Evolutionary conservation across 1,140 invertebrate species (phyloP).

Genomic region (Brachionus sp.): DNA sequence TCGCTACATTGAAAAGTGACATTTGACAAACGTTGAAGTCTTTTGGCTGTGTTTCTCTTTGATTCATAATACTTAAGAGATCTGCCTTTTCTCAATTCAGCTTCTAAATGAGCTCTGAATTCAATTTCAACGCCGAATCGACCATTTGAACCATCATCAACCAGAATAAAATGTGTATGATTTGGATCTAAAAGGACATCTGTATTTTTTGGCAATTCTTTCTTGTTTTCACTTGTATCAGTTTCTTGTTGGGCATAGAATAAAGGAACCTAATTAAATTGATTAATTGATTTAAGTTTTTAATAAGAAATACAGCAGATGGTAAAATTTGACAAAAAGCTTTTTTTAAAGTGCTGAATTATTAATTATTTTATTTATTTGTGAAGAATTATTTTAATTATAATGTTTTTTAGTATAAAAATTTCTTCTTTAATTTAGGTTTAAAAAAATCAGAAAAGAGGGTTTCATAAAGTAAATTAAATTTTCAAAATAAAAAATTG

Average conservation of each 20-base stretch:
- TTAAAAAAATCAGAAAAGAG: too few species aligned
- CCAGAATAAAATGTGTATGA: conserved; percentile 61
- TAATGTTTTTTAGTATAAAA: too few species aligned
- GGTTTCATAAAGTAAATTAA: too few species aligned
- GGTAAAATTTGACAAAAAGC: too few species aligned
- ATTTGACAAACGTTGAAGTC: conserved; percentile 73
- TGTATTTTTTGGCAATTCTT: conserved; percentile 11
- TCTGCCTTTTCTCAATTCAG: conserved; percentile 47
- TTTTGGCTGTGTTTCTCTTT: conserved; percentile 67
- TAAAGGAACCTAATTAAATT: conserved; percentile 17
- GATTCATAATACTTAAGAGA: conserved; percentile 52
- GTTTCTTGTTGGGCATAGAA: conserved; percentile 43
- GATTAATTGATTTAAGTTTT: neutral
- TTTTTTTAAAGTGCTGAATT: neutral
- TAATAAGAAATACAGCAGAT: too few species aligned
- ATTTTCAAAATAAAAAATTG: too few species aligned
- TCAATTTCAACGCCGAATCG: conserved; percentile 56
- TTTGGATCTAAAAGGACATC: conserved; percentile 56
- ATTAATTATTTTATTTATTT: neutral
- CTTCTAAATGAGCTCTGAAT: conserved; percentile 53
- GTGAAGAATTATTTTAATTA: too few species aligned
- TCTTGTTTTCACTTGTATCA: neutral
- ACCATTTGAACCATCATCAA: conserved; percentile 59
- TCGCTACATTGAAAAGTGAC: conserved; percentile 87
- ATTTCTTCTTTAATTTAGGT: too few species aligned